A percentile compares a stretch with the other conserved stretches of the same genome.
Evolutionary conservation across 2,797 vertebrate species (phyloP).

Genomic region (Hafferia zeledoni): DNA sequence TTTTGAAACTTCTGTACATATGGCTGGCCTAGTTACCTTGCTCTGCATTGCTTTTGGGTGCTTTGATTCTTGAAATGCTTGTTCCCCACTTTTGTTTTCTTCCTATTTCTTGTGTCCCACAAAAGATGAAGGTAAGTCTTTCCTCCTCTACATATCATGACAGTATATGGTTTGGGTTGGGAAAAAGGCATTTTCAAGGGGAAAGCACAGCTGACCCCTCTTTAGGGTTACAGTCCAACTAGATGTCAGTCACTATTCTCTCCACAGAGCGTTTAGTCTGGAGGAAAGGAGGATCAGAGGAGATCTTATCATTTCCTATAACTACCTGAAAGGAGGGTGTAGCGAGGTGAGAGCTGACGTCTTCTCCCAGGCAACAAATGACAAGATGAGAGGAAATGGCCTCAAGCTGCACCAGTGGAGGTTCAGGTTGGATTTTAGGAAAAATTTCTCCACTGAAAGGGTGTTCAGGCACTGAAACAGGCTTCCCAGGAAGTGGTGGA

Average conservation of each 20-base stretch:
- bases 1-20: background rate
- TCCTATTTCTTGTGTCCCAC: background rate
- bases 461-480: background rate
- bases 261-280: background rate
- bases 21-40: background rate
- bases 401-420: background rate
- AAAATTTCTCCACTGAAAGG: background rate
- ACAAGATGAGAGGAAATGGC: background rate
- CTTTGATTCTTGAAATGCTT: background rate
- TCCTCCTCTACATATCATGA: background rate
- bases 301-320: background rate
- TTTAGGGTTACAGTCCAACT: background rate
- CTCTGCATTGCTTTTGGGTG: background rate
- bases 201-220: background rate
- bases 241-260: background rate
- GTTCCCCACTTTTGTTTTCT: background rate
- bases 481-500: background rate
- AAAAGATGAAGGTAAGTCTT: background rate
- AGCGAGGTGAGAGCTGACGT: background rate
- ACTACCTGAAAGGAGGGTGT: background rate
- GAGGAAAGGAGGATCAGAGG: background rate
- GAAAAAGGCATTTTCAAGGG: background rate
- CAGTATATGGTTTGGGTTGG: background rate
- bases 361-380: background rate
- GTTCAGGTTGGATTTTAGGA: background rate